These are phyloP conservation scores for Parnassius mnemosyne DNA, from an alignment of 2,888 invertebrate genomes.

Conservation along the genomic window DNA sequence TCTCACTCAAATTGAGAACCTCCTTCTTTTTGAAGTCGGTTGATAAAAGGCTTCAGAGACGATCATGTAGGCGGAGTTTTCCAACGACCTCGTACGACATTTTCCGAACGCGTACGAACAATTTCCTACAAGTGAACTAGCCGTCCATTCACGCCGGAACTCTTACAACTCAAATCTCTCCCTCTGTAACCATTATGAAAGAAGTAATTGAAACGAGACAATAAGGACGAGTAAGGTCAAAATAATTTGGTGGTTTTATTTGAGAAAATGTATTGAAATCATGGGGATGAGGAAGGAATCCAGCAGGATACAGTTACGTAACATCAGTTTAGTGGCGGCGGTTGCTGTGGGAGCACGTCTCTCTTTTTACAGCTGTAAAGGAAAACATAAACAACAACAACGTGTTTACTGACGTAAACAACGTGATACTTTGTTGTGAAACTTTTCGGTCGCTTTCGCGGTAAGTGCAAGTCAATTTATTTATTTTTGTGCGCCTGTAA, in stretches of 20 bases:
- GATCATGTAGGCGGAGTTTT: conserved; percentile 56
- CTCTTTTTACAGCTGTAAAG: conserved; percentile 30
- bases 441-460: conserved; percentile 42
- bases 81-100: conserved; percentile 48
- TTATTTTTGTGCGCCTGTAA: conserved; percentile 19
- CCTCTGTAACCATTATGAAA: conserved; percentile 11
- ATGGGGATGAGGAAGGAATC: conserved; percentile 56
- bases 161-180: conserved; percentile 20
- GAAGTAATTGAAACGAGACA: conserved; percentile 23
- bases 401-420: conserved; percentile 75
- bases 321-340: conserved; percentile 64
- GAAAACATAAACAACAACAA: conserved; percentile 75
- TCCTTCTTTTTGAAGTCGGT: conserved; percentile 3
- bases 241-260: conserved; percentile 36
- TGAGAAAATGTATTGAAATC: conserved; percentile 52
- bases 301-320: conserved; percentile 71
- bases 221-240: conserved; percentile 39
- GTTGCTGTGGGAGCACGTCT: conserved; percentile 53
- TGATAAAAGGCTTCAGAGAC: conserved; percentile 38
- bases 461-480: conserved; percentile 30
- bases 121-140: conserved; percentile 32
- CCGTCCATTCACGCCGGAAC: conserved; percentile 44
- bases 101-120: conserved; percentile 55
- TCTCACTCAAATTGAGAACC: too few relatives aligned
- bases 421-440: conserved; percentile 35